These are phyloP conservation scores for Rhinopithecus roxellana DNA, from an alignment of 2,113 vertebrate species.

Conservation along the genomic window DNA sequence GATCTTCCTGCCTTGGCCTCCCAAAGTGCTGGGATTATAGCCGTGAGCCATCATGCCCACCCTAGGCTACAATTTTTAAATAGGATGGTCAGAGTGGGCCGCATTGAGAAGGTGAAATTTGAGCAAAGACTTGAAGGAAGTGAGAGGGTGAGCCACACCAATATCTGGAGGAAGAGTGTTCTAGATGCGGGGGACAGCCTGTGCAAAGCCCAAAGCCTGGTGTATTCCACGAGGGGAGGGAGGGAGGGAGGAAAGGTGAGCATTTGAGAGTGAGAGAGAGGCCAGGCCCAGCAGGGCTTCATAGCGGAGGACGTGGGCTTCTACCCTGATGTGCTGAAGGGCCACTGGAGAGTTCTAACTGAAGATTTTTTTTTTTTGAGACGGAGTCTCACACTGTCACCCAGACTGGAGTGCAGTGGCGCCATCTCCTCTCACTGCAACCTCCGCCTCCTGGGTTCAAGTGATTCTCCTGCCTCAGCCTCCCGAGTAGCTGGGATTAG, in stretches of 20 bases:
- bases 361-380: too few relatives aligned
- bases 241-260: too few relatives aligned
- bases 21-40: not conserved
- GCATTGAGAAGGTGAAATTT: not conserved
- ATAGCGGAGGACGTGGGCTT: not conserved
- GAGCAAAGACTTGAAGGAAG: not conserved
- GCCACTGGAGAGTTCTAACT: not conserved
- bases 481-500: too few relatives aligned
- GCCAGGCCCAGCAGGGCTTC: not conserved
- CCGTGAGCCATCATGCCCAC: rapidly evolving
- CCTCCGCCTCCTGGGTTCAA: too few relatives aligned
- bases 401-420: too few relatives aligned
- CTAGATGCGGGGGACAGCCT: too few relatives aligned
- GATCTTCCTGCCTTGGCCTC: not conserved
- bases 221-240: not conserved
- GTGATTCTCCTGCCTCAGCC: too few relatives aligned
- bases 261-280: not conserved
- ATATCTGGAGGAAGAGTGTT: not conserved
- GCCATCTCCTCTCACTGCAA: too few relatives aligned
- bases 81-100: too few relatives aligned
- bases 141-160: not conserved
- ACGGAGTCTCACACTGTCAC: too few relatives aligned
- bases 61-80: not conserved
- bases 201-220: not conserved
- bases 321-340: not conserved